phyloP scores from a whole-genome alignment of 2,888 invertebrate species.

The Cenopis cana region DNA sequence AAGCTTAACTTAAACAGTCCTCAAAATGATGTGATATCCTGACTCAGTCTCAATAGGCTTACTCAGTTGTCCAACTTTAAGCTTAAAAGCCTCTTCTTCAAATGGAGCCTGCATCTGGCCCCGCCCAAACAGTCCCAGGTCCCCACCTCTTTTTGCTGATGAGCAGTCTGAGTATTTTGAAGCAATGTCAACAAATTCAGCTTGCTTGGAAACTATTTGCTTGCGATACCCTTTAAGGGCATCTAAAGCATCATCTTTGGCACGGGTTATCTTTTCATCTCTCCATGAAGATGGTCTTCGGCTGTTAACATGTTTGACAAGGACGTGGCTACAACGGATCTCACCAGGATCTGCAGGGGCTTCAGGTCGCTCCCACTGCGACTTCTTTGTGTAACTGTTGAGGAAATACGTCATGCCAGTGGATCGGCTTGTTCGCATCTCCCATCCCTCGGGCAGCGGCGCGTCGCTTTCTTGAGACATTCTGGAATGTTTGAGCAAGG shows the following conservation, averaged over 20 bases:
- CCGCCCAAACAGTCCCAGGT: slow-evolving; percentile 96
- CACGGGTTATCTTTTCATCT: slow-evolving; percentile 95
- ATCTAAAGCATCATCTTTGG: slow-evolving; percentile 96
- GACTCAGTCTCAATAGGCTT: slow-evolving; percentile 97
- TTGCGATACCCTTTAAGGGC: slow-evolving; percentile 93
- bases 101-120: slow-evolving; percentile 99
- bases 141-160: slow-evolving; percentile 97
- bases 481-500: slow-evolving; percentile 67
- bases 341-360: slow-evolving; percentile 90
- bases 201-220: slow-evolving; percentile 92
- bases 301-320: slow-evolving; percentile 97
- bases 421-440: slow-evolving; percentile 94
- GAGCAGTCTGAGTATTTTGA: slow-evolving; percentile 98
- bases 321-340: slow-evolving; percentile 96
- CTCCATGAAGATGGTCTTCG: slow-evolving; percentile 98
- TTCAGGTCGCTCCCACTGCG: slow-evolving; percentile 98
- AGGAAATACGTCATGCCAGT: slow-evolving; percentile 97
- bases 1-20: slow-evolving; percentile 89
- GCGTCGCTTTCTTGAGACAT: slow-evolving; percentile 76
- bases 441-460: slow-evolving; percentile 95
- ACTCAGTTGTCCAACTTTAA: slow-evolving; percentile 97
- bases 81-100: slow-evolving; percentile 97
- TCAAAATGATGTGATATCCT: slow-evolving; percentile 97
- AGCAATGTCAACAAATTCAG: slow-evolving; percentile 94
- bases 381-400: slow-evolving; percentile 97